phyloP scores from a whole-genome alignment of 2,888 invertebrate species.

The Conus canariensis region DNA sequence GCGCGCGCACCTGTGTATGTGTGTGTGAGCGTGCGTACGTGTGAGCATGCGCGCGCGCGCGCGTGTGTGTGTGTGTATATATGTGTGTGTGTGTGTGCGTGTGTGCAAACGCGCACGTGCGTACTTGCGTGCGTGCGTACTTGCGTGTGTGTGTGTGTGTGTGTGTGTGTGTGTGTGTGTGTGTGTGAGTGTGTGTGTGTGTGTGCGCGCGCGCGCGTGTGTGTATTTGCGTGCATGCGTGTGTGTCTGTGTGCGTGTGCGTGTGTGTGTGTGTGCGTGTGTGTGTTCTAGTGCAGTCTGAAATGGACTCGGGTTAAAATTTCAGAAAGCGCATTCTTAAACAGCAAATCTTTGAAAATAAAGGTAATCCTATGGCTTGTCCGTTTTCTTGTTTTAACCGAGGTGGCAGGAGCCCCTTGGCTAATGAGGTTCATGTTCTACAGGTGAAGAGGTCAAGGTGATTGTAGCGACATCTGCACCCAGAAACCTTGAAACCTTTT shows the following conservation, averaged over 20 bases:
- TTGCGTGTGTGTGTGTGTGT: conserved; percentile 11
- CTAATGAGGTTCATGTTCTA: no score
- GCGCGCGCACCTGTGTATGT: no score
- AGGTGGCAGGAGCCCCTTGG: no score
- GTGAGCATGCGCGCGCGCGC: background rate
- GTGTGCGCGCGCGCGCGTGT: no score
- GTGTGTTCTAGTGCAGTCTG: background rate
- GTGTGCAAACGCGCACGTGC: background rate
- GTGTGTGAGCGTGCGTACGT: background rate
- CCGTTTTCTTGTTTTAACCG: no score
- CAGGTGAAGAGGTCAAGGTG: no score
- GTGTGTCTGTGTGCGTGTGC: background rate
- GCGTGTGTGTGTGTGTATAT: background rate
- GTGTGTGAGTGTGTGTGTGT: background rate
- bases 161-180: background rate
- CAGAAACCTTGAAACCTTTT: no score
- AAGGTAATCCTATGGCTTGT: no score
- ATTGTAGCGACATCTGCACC: no score
- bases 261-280: background rate
- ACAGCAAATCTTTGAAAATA: no score
- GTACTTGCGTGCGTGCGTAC: background rate
- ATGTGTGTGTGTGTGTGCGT: background rate
- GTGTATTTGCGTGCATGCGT: background rate
- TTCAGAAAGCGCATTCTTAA: no score
- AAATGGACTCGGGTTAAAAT: no score